These are phyloP conservation scores for Macrosteles quadrilineatus DNA, from an alignment of 1,140 invertebrate genomes.

Conservation along the genomic window DNA sequence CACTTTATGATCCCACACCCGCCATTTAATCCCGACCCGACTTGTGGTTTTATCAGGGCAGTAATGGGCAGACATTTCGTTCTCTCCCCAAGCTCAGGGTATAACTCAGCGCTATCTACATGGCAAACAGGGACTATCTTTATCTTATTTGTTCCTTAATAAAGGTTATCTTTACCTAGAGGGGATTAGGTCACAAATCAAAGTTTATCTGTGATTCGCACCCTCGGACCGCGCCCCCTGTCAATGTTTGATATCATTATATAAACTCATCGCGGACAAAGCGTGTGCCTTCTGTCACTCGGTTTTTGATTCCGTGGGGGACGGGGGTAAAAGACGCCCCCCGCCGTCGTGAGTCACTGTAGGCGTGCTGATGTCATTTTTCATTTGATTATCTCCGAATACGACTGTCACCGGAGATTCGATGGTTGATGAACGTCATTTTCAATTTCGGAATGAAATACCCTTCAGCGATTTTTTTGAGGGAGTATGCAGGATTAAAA, in stretches of 20 bases:
- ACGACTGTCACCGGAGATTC: slow-evolving; percentile 11
- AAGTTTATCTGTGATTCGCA: slow-evolving; percentile 13
- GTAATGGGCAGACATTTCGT: slow-evolving; percentile 6
- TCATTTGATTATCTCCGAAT: slow-evolving; percentile 17
- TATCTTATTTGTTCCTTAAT: slow-evolving; percentile 27
- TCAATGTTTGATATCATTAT: slow-evolving; percentile 22
- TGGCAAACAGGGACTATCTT: neutral
- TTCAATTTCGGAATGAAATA: neutral
- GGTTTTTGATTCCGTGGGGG: slow-evolving; percentile 2
- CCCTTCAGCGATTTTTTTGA: too few relatives aligned
- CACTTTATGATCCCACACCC: too few relatives aligned
- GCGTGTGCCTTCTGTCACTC: slow-evolving; percentile 19
- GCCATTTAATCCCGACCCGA: neutral
- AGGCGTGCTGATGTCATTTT: slow-evolving; percentile 23
- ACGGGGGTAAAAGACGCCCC: too few relatives aligned
- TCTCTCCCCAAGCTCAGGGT: neutral
- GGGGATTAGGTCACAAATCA: slow-evolving; percentile 14
- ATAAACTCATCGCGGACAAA: slow-evolving; percentile 14
- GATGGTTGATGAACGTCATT: slow-evolving; percentile 7
- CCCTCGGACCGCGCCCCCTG: slow-evolving; percentile 6
- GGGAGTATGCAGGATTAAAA: too few relatives aligned
- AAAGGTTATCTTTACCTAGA: slow-evolving; percentile 25
- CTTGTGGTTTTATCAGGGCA: neutral
- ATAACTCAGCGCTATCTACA: slow-evolving; percentile 19
- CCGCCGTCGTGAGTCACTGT: neutral